A percentile compares a stretch with the other conserved stretches of the same genome.
Evolutionary conservation across 1,140 invertebrate species (phyloP).

Genomic region (Sycobia sp.): DNA sequence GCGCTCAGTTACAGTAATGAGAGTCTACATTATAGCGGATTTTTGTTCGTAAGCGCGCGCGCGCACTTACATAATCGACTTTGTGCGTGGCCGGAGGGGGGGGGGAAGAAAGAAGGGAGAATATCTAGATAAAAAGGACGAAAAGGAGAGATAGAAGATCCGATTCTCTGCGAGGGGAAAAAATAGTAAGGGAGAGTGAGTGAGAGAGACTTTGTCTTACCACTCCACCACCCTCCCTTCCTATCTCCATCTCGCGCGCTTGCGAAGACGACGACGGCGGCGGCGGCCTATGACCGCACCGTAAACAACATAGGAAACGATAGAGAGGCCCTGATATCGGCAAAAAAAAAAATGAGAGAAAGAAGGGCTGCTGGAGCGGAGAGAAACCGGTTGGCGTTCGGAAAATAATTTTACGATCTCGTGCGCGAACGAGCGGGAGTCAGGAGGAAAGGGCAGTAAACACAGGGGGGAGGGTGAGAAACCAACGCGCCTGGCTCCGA

Average conservation of each 20-base stretch:
- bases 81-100: too few species aligned
- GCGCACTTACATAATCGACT: too few species aligned
- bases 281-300: constrained; percentile 54
- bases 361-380: neutral
- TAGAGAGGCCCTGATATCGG: constrained; percentile 41
- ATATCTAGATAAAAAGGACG: neutral
- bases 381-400: constrained; percentile 54
- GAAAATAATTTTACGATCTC: constrained; percentile 59
- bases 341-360: constrained; percentile 50
- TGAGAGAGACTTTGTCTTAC: constrained; percentile 4
- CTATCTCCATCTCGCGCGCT: neutral
- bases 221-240: neutral
- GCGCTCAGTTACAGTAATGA: too few species aligned
- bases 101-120: too few species aligned
- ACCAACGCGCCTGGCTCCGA: neutral
- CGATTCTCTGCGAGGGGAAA: constrained; percentile 30
- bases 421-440: constrained; percentile 24
- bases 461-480: constrained; percentile 28
- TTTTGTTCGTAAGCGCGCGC: too few species aligned
- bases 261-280: too few species aligned
- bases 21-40: too few species aligned
- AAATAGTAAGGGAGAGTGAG: too few species aligned
- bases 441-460: constrained; percentile 5
- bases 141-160: constrained; percentile 20
- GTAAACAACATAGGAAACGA: constrained; percentile 58